These are phyloP conservation scores for Mya arenaria DNA, from an alignment of 1,140 invertebrate genomes.

Conservation along the genomic window DNA sequence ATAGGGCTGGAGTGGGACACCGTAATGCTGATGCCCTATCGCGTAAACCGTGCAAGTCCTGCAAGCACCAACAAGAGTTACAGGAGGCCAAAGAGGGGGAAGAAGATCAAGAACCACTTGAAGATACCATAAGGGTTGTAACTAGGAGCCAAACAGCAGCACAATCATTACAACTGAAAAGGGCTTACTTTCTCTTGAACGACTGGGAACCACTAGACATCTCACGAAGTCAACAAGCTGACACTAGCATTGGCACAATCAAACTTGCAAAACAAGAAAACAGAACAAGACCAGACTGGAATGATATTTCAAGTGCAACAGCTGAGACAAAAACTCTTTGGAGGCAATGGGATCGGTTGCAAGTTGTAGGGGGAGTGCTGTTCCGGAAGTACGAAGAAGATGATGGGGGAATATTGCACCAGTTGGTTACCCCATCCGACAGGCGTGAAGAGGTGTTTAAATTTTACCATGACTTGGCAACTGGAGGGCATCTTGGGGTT, in stretches of 20 bases:
- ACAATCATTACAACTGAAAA: too few species aligned
- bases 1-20: constrained; percentile 3
- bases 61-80: too few species aligned
- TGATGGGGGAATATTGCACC: background rate
- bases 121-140: too few species aligned
- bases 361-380: background rate
- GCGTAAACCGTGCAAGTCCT: constrained; percentile 17
- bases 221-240: background rate
- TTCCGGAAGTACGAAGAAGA: background rate
- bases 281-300: background rate
- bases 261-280: background rate
- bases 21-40: constrained; percentile 30
- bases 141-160: too few species aligned
- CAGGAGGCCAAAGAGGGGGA: too few species aligned
- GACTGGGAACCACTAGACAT: background rate
- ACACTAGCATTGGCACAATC: background rate
- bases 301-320: background rate
- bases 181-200: too few species aligned
- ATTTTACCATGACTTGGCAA: constrained; percentile 4
- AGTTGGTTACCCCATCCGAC: background rate
- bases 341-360: background rate
- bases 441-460: background rate
- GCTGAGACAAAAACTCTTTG: background rate
- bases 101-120: too few species aligned
- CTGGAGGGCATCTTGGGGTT: background rate